Evolutionary conservation across 2,888 invertebrate genomes (phyloP).

Genomic region (Poecilus cupreus): DNA sequence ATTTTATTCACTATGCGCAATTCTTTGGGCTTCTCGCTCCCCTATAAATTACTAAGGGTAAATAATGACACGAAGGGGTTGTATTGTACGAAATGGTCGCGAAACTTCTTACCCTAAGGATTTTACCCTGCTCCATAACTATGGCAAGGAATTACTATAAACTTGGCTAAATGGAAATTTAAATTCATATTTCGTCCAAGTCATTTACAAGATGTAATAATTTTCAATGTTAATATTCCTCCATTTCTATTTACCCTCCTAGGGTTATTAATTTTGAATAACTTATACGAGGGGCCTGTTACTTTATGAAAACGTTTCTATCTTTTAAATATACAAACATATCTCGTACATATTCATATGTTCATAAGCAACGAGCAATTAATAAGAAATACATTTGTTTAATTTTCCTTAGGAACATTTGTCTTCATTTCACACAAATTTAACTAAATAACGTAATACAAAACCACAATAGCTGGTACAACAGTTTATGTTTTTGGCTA

Average conservation of each 20-base stretch:
- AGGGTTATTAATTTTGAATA: constrained; percentile 13
- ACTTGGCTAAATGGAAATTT: constrained; percentile 41
- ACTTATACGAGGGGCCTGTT: too few relatives aligned
- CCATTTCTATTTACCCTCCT: constrained; percentile 10
- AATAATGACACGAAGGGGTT: constrained; percentile 49
- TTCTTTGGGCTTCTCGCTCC: constrained; percentile 16
- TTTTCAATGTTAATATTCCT: constrained; percentile 19
- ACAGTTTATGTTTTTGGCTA: too few relatives aligned
- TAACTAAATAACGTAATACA: too few relatives aligned
- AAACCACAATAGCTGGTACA: too few relatives aligned
- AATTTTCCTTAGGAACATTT: too few relatives aligned
- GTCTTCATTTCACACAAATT: too few relatives aligned
- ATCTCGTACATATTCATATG: too few relatives aligned
- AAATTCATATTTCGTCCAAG: constrained; percentile 44
- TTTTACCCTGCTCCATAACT: constrained; percentile 16
- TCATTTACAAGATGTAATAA: constrained; percentile 25
- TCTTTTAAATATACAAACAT: too few relatives aligned
- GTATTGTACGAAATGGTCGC: constrained; percentile 15
- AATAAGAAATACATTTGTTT: not conserved
- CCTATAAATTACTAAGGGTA: constrained; percentile 50
- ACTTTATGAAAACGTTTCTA: too few relatives aligned
- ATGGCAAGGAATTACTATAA: constrained; percentile 41
- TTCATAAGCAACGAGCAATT: not conserved
- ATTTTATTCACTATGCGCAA: constrained; percentile 51
- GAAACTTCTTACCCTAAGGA: constrained; percentile 21